These are phyloP conservation scores for Arizona elegans DNA, from an alignment of 2,113 vertebrate species.

Conservation along the genomic window DNA sequence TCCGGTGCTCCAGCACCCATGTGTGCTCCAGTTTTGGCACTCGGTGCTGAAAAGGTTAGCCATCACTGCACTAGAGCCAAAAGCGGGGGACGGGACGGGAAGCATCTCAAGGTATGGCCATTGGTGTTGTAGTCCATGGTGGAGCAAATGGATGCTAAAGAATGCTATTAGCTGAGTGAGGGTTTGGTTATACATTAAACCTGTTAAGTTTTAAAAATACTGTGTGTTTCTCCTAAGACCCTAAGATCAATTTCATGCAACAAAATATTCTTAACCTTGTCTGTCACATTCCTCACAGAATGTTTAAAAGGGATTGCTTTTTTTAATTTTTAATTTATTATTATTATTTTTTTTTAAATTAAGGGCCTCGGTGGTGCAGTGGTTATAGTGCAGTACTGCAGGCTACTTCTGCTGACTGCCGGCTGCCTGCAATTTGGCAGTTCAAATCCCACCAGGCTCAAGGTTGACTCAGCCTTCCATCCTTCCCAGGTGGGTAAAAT, in stretches of 20 bases:
- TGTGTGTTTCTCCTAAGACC: neutral
- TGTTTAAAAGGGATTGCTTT: neutral
- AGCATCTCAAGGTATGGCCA: neutral
- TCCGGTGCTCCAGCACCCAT: too few relatives aligned
- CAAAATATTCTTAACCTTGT: neutral
- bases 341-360: too few relatives aligned
- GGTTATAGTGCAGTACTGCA: too few relatives aligned
- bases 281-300: neutral
- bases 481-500: too few relatives aligned
- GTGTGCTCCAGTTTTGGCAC: too few relatives aligned
- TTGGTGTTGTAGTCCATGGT: neutral
- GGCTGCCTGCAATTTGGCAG: too few relatives aligned
- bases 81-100: fast-evolving
- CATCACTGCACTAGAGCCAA: neutral
- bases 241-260: neutral
- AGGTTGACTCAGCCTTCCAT: too few relatives aligned
- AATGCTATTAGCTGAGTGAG: neutral
- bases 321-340: too few relatives aligned
- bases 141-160: neutral
- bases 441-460: too few relatives aligned
- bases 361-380: too few relatives aligned
- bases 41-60: too few relatives aligned
- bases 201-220: neutral
- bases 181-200: neutral
- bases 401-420: too few relatives aligned